Evolutionary conservation across 2,113 vertebrate species (phyloP), one percentile per base, ranked within the genome.

Genomic region (Thunnus thynnus): DNA sequence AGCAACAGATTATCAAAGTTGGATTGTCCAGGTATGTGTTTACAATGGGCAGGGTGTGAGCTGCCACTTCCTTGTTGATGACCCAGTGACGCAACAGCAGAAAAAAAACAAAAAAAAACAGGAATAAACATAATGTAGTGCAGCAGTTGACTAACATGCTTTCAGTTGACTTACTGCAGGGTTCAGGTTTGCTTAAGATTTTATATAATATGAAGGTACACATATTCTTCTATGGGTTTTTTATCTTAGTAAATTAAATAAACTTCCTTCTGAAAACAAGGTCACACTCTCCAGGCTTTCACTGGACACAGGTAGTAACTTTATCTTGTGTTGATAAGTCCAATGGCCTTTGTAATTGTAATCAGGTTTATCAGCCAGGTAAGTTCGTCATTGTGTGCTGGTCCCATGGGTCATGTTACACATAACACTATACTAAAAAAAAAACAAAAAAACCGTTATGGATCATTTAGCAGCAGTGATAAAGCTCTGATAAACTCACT

Each of bases 31-130:
- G 20, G 44, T 13, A 11, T 66, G 27, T 20, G 4, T 54, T 7
- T 2, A 18, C 18, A 77, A 16, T 11, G 6, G 0, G 3, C 1
- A 63, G 1, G 14, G 13, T 18, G 14, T 5, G 14, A 3, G 0
- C 17, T 0, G 13, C 9, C 2, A 48, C 44, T 89, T 83, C 81
- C 75, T 80, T 61, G 47, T 82, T 52, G 47, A 41, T 75, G 36
- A 41, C 36, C 36, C 36, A 1, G 36, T 41, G 66, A 72, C 14
- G 63, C 62, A 83, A 63, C 5, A 5, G 3, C 9, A 3, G 48
- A 13, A 17, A 0, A 11, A 1, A 46, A 22, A 22, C 22, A 22
- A 22, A 22, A 22, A 30, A 30, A 30, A 30, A 30, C 3, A 20
- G 0, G 46, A 48, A 47, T 22, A 12, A 9, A 18, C 9, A 13